A percentile compares a stretch with the other conserved stretches of the same genome.
Evolutionary conservation across 2,888 invertebrate species (phyloP).

Genomic region (Drosophila algonquin): DNA sequence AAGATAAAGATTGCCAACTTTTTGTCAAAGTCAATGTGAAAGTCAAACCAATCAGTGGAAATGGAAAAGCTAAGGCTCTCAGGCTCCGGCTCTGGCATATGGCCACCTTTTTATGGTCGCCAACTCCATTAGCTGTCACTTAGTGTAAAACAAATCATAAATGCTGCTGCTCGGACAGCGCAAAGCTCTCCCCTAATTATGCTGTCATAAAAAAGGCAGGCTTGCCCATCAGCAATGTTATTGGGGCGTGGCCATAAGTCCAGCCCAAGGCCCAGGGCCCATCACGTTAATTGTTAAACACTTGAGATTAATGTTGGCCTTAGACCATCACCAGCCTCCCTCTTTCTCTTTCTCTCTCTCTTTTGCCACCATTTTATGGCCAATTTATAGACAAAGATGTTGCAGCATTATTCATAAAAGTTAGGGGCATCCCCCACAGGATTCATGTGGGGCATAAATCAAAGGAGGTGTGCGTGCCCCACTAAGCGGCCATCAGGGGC

Average conservation of each 20-base stretch:
- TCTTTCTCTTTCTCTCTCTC: constrained; percentile 17
- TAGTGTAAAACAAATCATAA: constrained; percentile 69
- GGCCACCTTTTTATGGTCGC: constrained; percentile 59
- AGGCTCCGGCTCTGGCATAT: constrained; percentile 22
- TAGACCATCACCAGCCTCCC: too few relatives aligned
- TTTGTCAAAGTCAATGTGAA: constrained; percentile 45
- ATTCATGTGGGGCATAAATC: constrained; percentile 57
- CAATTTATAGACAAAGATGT: constrained; percentile 68
- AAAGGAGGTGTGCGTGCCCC: constrained; percentile 49
- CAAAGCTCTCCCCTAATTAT: constrained; percentile 55
- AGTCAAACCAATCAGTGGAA: constrained; percentile 50
- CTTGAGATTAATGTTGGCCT: constrained; percentile 66
- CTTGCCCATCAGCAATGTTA: constrained; percentile 22
- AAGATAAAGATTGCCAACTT: constrained; percentile 11
- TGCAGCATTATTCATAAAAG: constrained; percentile 70
- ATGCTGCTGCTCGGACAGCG: constrained; percentile 48
- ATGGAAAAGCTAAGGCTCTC: constrained; percentile 14
- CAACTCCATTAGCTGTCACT: constrained; percentile 68
- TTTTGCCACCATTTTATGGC: constrained; percentile 49
- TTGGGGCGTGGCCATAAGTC: constrained; percentile 41
- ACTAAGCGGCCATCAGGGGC: constrained; percentile 50
- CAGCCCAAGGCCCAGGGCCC: constrained; percentile 16
- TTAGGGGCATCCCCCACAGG: constrained; percentile 35
- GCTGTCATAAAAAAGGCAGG: constrained; percentile 53
- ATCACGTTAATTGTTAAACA: constrained; percentile 66